Evolutionary conservation across 2,797 vertebrate genomes (phyloP).

Genomic region (Poeciliopsis turneri): DNA sequence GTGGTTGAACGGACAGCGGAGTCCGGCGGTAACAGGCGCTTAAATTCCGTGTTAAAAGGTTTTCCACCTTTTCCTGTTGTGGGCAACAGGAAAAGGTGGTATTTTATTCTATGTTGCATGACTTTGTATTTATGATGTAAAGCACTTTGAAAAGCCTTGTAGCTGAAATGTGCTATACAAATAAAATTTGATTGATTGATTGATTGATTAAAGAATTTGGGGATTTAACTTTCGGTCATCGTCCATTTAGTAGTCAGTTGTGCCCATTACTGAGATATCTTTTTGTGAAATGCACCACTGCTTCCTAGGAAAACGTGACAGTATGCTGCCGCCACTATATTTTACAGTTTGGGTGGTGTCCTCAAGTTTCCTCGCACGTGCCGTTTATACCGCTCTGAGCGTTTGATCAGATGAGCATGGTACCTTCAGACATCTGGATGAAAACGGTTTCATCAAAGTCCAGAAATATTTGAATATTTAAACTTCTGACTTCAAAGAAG

Average conservation of each 20-base stretch:
- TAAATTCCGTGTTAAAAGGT: no score
- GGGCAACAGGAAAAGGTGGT: no score
- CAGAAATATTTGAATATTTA: neutral
- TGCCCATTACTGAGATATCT: neutral
- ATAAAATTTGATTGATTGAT: no score
- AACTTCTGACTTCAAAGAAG: neutral
- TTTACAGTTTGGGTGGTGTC: neutral
- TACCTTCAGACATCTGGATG: neutral
- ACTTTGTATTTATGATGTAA: no score
- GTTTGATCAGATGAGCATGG: neutral
- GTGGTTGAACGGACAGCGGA: no score
- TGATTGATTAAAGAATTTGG: neutral
- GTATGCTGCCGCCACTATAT: neutral
- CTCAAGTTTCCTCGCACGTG: neutral
- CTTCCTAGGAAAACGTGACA: neutral
- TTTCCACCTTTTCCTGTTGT: no score
- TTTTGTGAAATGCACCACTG: neutral
- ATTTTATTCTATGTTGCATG: no score
- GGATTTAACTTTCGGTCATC: neutral
- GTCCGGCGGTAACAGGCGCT: no score
- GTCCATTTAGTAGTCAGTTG: neutral
- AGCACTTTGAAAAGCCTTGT: no score
- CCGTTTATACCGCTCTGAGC: no score
- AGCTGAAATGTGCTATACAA: no score
- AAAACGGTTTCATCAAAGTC: neutral